Conservation (phyloP, 1,140 invertebrate species). For the Drosophila sulfurigaster region DNA sequence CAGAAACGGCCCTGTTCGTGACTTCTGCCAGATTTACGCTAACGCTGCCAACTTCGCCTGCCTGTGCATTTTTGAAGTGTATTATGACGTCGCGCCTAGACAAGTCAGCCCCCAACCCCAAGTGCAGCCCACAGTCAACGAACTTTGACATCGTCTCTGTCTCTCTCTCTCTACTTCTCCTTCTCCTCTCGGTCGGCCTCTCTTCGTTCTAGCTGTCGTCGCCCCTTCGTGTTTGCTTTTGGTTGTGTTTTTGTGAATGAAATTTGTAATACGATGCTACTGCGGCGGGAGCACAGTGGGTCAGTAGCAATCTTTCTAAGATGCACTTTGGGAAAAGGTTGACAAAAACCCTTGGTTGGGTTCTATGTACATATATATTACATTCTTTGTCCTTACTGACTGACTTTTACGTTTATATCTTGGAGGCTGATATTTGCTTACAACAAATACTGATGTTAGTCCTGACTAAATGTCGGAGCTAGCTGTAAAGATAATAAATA, state of each 20-base stretch:
- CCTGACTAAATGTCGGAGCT: no score
- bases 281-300: constrained; percentile 43
- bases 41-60: constrained; percentile 34
- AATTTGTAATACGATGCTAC: constrained; percentile 77
- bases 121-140: constrained; percentile 69
- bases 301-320: constrained; percentile 4
- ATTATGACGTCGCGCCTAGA: constrained; percentile 77
- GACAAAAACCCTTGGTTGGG: neutral
- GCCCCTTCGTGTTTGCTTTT: constrained; percentile 50
- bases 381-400: no score
- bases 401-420: no score
- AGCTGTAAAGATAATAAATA: no score
- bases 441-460: no score
- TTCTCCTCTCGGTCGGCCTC: constrained; percentile 1
- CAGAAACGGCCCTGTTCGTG: constrained; percentile 57
- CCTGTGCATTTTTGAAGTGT: constrained; percentile 77
- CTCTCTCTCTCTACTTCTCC: constrained; percentile 14
- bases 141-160: constrained; percentile 72
- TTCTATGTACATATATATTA: no score
- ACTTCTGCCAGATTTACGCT: constrained; percentile 72
- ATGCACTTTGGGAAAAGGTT: neutral
- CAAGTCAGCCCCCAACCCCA: constrained; percentile 38
- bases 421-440: no score
- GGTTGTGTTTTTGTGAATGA: constrained; percentile 77
- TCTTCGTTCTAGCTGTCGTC: constrained; percentile 12